Evolutionary conservation across 2,888 invertebrate species (phyloP), one percentile per base, ranked within the genome.

Genomic region (Acanthopleura granulata): DNA sequence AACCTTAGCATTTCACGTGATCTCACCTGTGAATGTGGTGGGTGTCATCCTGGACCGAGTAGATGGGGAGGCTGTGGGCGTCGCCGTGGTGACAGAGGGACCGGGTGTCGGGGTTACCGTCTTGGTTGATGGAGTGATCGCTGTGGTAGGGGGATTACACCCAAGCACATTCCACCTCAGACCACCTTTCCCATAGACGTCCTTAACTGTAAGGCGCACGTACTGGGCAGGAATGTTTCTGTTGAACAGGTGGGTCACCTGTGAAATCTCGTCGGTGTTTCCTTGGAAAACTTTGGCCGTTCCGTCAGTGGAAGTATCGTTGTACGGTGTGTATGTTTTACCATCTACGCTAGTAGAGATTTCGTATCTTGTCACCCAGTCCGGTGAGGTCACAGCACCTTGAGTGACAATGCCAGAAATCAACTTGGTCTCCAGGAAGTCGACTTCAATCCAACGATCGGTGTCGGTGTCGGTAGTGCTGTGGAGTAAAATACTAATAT

Each of bases 91-190:
- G 29, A 61, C 57, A 30, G 75, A 14, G 3, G 74, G 69, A 22
- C 75, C 71, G 18, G 78, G 72, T 27, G 76, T 27, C 16, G 74
- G 76, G 16, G 75, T 62, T 62, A 74, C 51, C 18, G 78, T 73
- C 6, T 73, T 70, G 25, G 74, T 75, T 18, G 79, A 16, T 0
- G 71, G 71, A 12, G 79, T 74, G 16, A 74, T n/a, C 16, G 83
- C 82, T 18, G 81, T 78, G 0, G 61, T 30, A 83, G 76, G 1
- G 6, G 83, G 76, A 66, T 81, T 72, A 74, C 87, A 87, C 12
- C 87, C 87, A 12, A 82, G 77, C n/a, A 86, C 74, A 70, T 85
- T 82, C 66, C 86, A 85, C 62, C 87, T 77, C 72, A 87, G 51
- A 25, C 81, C 86, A 74, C 85, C 82, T 16, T 76, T 78, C 29